phyloP scores from a whole-genome alignment of 2,797 vertebrate genomes.

The Dendrocincla tyrannina region DNA sequence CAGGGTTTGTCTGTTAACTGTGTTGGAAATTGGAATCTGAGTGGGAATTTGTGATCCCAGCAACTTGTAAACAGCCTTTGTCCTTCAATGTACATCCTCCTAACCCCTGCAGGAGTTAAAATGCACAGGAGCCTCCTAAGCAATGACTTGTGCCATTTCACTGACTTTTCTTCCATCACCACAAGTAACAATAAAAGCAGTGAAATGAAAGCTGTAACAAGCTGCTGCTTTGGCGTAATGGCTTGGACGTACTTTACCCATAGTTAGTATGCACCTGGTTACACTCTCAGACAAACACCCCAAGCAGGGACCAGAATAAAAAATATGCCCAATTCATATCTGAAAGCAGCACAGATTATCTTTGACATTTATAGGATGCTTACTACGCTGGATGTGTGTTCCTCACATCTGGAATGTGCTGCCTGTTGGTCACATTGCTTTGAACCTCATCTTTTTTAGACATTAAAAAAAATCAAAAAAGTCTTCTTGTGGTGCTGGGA shows the following conservation, averaged over 20 bases:
- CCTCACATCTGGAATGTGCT: background rate
- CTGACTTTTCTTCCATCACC: background rate
- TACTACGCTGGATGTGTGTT: background rate
- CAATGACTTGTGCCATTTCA: background rate
- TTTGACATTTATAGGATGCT: background rate
- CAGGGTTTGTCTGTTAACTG: background rate
- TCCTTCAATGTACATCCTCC: background rate
- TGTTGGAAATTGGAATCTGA: background rate
- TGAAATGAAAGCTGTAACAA: background rate
- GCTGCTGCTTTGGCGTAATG: constrained; percentile 40
- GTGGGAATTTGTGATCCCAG: background rate
- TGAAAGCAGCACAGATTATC: background rate
- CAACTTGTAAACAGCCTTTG: background rate
- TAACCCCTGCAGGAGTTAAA: background rate
- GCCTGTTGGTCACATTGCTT: background rate
- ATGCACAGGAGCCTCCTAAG: background rate
- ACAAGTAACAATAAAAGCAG: background rate
- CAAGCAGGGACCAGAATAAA: background rate
- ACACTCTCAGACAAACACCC: background rate
- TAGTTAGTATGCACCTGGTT: constrained; percentile 41
- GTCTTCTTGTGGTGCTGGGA: background rate
- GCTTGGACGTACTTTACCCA: constrained; percentile 20
- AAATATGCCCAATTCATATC: background rate
- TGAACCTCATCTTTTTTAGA: background rate
- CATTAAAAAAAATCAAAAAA: background rate